Evolutionary conservation across 2,113 vertebrate species (phyloP).

Genomic region (Emberiza fucata): DNA sequence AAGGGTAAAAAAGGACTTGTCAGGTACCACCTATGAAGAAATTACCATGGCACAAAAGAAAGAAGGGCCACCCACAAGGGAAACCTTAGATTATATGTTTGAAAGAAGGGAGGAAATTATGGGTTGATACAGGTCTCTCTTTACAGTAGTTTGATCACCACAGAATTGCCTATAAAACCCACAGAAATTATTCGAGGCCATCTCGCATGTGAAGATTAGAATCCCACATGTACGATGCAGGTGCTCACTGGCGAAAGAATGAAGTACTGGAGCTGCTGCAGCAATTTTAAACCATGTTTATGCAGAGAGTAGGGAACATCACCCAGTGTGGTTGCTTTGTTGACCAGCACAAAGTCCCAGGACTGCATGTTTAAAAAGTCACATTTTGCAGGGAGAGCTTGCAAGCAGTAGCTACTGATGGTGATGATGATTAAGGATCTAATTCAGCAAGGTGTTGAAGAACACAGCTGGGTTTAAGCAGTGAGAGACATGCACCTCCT

Average conservation of each 20-base stretch:
- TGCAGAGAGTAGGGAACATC: background rate
- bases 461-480: background rate
- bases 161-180: constrained; percentile 21
- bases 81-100: constrained; percentile 9
- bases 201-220: background rate
- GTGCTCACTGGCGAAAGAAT: background rate
- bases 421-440: background rate
- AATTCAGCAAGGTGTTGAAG: background rate
- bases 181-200: constrained; percentile 2
- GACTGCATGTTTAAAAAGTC: background rate
- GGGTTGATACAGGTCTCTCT: background rate
- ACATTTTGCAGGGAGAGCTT: background rate
- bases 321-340: background rate
- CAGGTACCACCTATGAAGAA: constrained; percentile 74
- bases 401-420: background rate
- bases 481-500: background rate
- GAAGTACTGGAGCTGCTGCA: background rate
- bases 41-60: constrained; percentile 56
- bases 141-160: constrained; percentile 20
- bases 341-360: background rate
- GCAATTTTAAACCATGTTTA: background rate
- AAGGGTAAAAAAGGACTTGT: constrained; percentile 68
- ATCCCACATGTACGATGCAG: background rate
- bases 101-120: background rate
- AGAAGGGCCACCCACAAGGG: constrained; percentile 64